These are phyloP conservation scores for Engystomops pustulosus DNA, from an alignment of 2,113 vertebrate species.

Conservation along the genomic window DNA sequence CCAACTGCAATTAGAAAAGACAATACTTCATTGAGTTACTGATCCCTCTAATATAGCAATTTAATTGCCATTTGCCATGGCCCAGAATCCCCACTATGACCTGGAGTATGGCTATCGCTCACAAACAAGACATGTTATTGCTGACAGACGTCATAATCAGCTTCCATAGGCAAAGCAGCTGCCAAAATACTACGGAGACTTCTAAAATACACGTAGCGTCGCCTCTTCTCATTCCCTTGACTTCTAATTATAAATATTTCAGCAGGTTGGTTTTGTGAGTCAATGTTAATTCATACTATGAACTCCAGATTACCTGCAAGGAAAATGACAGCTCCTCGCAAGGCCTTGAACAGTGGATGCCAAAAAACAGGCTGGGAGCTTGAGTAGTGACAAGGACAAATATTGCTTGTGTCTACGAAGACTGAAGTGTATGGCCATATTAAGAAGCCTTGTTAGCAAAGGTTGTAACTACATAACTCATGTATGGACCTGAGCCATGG, in stretches of 20 bases:
- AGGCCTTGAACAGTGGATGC: not conserved
- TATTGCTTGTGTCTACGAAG: not conserved
- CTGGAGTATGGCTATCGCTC: constrained; percentile 11
- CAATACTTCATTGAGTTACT: constrained; percentile 70
- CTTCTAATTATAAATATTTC: constrained; percentile 13
- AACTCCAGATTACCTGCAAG: constrained; percentile 16
- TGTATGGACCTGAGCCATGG: not conserved
- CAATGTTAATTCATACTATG: not conserved
- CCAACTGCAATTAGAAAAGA: constrained; percentile 67
- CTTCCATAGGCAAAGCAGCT: not conserved
- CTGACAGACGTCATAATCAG: not conserved
- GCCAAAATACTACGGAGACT: not conserved
- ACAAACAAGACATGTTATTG: constrained; percentile 35
- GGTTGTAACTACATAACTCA: not conserved
- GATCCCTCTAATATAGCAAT: constrained; percentile 68
- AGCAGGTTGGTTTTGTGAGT: not conserved
- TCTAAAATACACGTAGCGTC: not conserved
- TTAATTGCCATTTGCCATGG: constrained; percentile 66
- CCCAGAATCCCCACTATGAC: constrained; percentile 48
- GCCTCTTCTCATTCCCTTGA: not conserved
- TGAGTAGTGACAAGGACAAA: constrained; percentile 8
- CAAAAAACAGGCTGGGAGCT: constrained; percentile 16
- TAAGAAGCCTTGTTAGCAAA: not conserved
- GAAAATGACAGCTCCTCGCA: constrained; percentile 19
- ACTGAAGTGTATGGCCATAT: not conserved